These are phyloP conservation scores for Bacillus rossius DNA, from an alignment of 1,140 invertebrate species.

Conservation along the genomic window DNA sequence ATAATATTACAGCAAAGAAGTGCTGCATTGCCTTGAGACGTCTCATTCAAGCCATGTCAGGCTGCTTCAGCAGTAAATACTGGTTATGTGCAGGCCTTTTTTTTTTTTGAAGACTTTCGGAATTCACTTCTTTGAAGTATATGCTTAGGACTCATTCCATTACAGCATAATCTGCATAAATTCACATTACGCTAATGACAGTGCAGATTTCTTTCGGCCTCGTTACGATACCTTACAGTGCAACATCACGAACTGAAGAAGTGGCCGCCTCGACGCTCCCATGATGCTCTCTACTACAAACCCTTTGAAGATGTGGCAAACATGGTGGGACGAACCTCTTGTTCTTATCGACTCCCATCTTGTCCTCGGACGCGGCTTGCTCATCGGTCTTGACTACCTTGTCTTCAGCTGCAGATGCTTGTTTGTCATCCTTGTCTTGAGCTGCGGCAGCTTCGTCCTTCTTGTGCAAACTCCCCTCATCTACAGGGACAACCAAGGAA, in stretches of 20 bases:
- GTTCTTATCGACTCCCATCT: conserved; percentile 30
- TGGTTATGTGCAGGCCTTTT: too few species aligned
- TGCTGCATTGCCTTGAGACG: too few species aligned
- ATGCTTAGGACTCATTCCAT: too few species aligned
- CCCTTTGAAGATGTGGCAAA: background rate
- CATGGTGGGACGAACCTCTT: conserved; percentile 20
- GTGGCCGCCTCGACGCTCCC: background rate
- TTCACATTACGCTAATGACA: too few species aligned
- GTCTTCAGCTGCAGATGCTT: conserved; percentile 35
- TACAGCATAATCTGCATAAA: too few species aligned
- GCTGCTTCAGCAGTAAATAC: too few species aligned
- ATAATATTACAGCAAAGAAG: too few species aligned
- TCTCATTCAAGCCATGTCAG: too few species aligned
- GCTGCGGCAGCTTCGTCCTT: conserved; percentile 34
- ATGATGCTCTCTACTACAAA: conserved; percentile 11
- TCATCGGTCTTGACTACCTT: conserved; percentile 41
- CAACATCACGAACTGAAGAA: too few species aligned
- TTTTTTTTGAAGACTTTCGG: too few species aligned
- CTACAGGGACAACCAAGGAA: conserved; percentile 50
- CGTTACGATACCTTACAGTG: background rate
- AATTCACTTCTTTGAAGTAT: too few species aligned
- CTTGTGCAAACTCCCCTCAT: conserved; percentile 42
- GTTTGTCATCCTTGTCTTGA: conserved; percentile 35
- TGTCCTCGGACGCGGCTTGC: conserved; percentile 34
- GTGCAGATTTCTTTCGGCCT: background rate